Conservation (phyloP, 2,113 vertebrate species). For the Falcunculus frontatus region DNA sequence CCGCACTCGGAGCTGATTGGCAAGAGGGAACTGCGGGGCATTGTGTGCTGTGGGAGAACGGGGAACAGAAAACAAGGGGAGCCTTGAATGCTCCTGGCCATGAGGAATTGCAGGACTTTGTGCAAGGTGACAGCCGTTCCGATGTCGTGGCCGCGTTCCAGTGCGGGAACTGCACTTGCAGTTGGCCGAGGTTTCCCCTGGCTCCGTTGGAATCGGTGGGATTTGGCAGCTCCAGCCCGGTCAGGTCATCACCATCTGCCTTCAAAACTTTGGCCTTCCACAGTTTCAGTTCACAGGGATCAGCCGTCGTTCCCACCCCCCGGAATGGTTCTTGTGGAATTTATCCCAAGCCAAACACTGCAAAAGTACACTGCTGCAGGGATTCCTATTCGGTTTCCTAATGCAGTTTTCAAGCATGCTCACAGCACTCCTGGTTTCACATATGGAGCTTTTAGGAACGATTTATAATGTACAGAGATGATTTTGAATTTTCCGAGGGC, state of each 20-base stretch:
- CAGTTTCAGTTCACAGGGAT: not conserved
- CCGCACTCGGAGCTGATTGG: not conserved
- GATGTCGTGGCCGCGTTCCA: not conserved
- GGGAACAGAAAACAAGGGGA: not conserved
- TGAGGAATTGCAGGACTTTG: conserved; percentile 35
- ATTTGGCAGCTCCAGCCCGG: not conserved
- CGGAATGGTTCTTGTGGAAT: accelerated
- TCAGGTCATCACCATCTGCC: not conserved
- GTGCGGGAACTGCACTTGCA: not conserved
- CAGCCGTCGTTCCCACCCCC: accelerated
- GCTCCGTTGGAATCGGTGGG: not conserved
- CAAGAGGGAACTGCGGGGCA: not conserved
- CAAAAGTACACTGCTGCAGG: not conserved
- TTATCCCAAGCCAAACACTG: not conserved
- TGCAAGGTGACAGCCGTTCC: conserved; percentile 13
- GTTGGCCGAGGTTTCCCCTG: not conserved
- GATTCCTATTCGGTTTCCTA: not conserved
- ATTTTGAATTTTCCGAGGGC: not conserved
- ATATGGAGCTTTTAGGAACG: not conserved
- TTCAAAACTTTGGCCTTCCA: not conserved
- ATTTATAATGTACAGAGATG: accelerated
- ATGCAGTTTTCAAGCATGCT: not conserved
- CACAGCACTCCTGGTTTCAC: not conserved
- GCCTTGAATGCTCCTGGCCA: conserved; percentile 5
- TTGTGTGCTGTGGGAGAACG: not conserved